Evolutionary conservation across 1,140 invertebrate species (phyloP), one percentile per base, ranked within the genome.

Genomic region (Magallana ariakensis): DNA sequence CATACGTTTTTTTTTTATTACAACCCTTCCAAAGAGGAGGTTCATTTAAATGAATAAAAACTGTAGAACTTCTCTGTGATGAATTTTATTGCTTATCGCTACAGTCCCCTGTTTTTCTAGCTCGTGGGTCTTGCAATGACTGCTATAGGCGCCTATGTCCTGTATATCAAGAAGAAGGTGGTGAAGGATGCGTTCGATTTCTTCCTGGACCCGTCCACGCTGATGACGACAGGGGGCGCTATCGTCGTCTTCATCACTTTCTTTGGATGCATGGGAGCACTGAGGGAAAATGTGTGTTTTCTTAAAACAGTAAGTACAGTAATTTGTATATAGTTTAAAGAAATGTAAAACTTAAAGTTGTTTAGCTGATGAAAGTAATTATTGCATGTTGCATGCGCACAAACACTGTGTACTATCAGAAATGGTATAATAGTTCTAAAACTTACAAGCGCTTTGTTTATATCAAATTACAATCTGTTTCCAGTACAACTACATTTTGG

Each of bases 211-310:
- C 97, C 99, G 89, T 98, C 98, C 10, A 95, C 98, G 70, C 96
- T 98, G 60, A 97, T 99, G 95, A 96, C 98, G 15, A 96, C 98
- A 84, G 96, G 97, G 55, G 98, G 98, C 54, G 96, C 96, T 16
- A 96, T 98, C 55, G 96, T 98, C n/a, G 98, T 98, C 93, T 96
- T 98, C 82, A 97, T 98, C 57, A 97, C 97, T 94, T 98, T 98
- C 94, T 97, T 97, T 80, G 98, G 98, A 8, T 98, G 97, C 93
- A 89, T 99, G 19, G 98, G 98, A n/a, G 98, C 98, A 5, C 95
- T 99, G 16, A 95, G 98, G 87, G 98, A 99, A 96, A 99, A 99
- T 93, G 98, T 97, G 2, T 97, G 97, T 93, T 95, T 99, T 84
- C 95, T 99, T 0, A 98, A 98, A 96, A 97, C 98, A 95, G 97